Conservation (phyloP, 2,113 vertebrate species). For the Martes martes region DNA sequence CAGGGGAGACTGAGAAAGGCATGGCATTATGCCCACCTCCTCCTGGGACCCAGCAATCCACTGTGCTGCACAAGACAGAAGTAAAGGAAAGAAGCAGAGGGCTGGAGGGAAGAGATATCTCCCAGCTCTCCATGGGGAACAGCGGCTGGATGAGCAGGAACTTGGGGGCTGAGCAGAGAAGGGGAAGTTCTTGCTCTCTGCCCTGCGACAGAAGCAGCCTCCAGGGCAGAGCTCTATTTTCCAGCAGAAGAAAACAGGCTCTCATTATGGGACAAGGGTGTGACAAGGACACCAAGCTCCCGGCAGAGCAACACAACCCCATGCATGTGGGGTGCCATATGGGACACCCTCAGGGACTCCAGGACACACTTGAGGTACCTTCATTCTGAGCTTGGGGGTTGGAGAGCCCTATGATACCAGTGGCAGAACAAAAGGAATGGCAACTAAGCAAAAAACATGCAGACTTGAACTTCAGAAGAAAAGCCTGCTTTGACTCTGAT, state of each 20-base stretch:
- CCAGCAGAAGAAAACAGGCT: neutral
- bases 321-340: accelerated
- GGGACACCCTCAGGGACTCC: neutral
- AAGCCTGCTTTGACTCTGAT: neutral
- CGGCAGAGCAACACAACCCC: neutral
- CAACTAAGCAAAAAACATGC: neutral
- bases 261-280: neutral
- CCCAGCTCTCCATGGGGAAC: neutral
- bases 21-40: neutral
- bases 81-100: neutral
- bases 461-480: neutral
- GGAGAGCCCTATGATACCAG: neutral
- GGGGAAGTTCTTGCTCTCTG: neutral
- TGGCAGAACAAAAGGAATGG: neutral
- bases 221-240: neutral
- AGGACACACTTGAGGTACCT: neutral
- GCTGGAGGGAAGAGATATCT: neutral
- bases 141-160: accelerated
- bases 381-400: neutral
- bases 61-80: neutral
- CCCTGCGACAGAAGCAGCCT: neutral
- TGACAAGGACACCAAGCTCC: neutral
- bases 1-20: neutral
- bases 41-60: neutral
- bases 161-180: no score